Conservation (phyloP, 2,797 vertebrate species). For the Molossus molossus region DNA sequence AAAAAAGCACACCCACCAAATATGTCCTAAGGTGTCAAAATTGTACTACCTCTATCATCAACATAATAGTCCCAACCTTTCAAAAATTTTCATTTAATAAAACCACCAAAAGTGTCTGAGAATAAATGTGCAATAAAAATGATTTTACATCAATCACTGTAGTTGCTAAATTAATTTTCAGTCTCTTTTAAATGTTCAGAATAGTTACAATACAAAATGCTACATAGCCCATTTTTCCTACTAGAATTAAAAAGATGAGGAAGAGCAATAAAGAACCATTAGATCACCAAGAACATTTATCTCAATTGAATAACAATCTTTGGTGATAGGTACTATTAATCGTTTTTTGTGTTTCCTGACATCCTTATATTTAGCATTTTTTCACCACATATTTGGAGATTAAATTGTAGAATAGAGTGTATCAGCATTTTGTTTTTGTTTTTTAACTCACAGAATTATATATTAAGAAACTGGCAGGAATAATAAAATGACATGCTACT, state of each 20-base stretch:
- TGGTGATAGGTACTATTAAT: background rate
- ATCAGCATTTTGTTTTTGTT: background rate
- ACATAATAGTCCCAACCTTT: background rate
- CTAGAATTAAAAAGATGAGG: slow-evolving; percentile 49
- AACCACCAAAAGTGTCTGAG: background rate
- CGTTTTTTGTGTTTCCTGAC: background rate
- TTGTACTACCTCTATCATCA: background rate
- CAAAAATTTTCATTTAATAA: background rate
- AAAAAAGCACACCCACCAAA: background rate
- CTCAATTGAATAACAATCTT: slow-evolving; percentile 34
- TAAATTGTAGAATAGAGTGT: background rate
- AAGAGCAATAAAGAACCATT: background rate
- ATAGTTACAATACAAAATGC: background rate
- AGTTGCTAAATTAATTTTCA: slow-evolving; percentile 33
- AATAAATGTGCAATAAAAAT: background rate
- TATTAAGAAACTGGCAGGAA: background rate
- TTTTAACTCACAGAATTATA: background rate
- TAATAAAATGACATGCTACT: background rate
- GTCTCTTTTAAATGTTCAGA: background rate
- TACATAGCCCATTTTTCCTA: background rate
- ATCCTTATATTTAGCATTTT: background rate
- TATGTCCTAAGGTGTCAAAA: background rate
- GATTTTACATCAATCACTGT: background rate
- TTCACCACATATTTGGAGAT: background rate
- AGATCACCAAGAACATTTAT: slow-evolving; percentile 18